Percentiles rank a stretch among this genome's conserved stretches.
Evolutionary conservation across 1,140 invertebrate genomes (phyloP).

Genomic region (Bombus consobrinus): DNA sequence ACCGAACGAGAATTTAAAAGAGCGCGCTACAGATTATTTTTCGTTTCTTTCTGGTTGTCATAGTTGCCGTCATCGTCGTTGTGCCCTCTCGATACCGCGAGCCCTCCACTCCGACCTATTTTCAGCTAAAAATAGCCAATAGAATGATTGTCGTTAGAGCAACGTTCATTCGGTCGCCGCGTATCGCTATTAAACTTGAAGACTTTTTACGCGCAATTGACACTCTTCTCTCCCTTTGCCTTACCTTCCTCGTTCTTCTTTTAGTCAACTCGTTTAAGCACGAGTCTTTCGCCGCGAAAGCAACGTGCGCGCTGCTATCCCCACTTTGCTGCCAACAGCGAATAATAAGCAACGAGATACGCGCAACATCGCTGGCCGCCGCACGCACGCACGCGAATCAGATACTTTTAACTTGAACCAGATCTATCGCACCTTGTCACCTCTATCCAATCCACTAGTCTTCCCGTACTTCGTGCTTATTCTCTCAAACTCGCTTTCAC

Average conservation of each 20-base stretch:
- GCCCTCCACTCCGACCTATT: slow-evolving; percentile 78
- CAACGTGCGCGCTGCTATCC: background rate
- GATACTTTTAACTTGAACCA: background rate
- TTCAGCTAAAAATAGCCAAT: slow-evolving; percentile 82
- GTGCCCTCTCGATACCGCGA: slow-evolving; percentile 65
- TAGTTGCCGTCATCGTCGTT: background rate
- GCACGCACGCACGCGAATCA: background rate
- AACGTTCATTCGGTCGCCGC: slow-evolving; percentile 65
- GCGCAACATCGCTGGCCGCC: background rate
- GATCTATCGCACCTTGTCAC: background rate
- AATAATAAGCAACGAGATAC: background rate
- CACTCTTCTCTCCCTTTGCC: slow-evolving; percentile 2
- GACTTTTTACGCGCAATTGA: slow-evolving; percentile 53
- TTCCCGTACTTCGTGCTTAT: too few relatives aligned
- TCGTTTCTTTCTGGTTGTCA: background rate
- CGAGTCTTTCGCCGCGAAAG: background rate
- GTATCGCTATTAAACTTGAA: slow-evolving; percentile 63
- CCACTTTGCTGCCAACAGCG: background rate
- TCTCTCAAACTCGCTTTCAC: background rate
- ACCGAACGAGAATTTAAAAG: background rate
- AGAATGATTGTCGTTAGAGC: slow-evolving; percentile 77
- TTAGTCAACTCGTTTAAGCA: background rate
- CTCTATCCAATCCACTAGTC: background rate
- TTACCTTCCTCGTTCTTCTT: background rate
- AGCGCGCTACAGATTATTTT: background rate